Evolutionary conservation across 2,797 vertebrate species (phyloP).

Genomic region (Nasua narica): DNA sequence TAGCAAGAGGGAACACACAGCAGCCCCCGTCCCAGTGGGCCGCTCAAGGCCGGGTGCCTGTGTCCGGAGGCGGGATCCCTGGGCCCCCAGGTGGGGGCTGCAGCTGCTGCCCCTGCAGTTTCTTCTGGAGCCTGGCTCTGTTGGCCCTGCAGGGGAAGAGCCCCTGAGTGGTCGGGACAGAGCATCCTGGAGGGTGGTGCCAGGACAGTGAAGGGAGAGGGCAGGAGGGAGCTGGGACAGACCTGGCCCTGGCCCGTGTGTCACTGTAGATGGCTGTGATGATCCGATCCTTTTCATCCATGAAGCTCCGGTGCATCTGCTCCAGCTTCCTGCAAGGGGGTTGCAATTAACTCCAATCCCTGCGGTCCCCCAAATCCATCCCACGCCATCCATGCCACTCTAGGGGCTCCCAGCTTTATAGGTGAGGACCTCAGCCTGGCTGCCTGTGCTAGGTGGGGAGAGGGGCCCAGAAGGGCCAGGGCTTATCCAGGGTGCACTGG

Average conservation of each 20-base stretch:
- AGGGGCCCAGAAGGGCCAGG: neutral
- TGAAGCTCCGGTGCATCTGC: conserved; percentile 87
- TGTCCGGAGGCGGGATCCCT: neutral
- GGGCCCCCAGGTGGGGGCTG: neutral
- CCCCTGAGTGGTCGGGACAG: neutral
- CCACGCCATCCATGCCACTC: neutral
- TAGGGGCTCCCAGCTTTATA: neutral
- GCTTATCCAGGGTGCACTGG: neutral
- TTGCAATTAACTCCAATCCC: neutral
- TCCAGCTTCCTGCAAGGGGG: conserved; percentile 86
- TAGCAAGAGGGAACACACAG: neutral
- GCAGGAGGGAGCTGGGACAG: conserved; percentile 36
- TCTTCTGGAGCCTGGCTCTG: conserved; percentile 52
- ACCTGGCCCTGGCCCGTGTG: conserved; percentile 90
- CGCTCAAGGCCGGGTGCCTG: neutral
- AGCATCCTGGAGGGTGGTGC: neutral
- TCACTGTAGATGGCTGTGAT: conserved; percentile 91
- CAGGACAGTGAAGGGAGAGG: neutral
- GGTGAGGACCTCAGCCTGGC: neutral
- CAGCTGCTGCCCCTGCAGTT: neutral
- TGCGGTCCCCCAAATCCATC: neutral
- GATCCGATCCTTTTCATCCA: conserved; percentile 89
- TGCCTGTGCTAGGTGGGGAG: neutral
- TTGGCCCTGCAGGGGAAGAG: conserved; percentile 64
- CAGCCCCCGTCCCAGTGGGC: neutral